Base-by-base conservation (phyloP, 2,888 invertebrate genomes). In the Pegoplata infirma region DNA sequence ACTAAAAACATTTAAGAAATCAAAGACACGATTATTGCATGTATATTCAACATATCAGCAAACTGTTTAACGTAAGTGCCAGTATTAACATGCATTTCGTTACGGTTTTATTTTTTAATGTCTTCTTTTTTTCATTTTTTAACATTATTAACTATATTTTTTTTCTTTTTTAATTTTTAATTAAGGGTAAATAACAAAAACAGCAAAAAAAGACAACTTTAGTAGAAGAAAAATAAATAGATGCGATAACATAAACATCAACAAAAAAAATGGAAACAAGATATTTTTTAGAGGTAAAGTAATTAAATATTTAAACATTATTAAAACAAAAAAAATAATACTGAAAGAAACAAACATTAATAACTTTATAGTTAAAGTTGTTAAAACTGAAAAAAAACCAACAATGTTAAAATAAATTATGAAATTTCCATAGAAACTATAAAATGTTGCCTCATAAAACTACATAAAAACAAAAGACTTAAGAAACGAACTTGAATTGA, bases 401-500 rank as follows among this genome's bases (percentile, higher is more conserved):
- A 40, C 36, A 40, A n/a, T 40, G 36, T 40, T 40, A 40, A 40
- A 40, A 12, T 1, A 36, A 36, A 36, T 36, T n/a, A 40, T 40
- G 36, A 47, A 46, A 19, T 56, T 32, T 68, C n/a, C 25, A 25
- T 32, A 19, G 14, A 19, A n/a, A 46, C 0, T 16, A 12, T 55
- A 67, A 23, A 55, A 8, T 46, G 28, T 2, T 7, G 55, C 14
- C 21, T 40, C 16, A 7, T 40, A 40, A 3, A 53, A 8, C 8
- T 3, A 23, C 3, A 32, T 12, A 67, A 53, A 73, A 68, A 64
- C 79, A 63, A 72, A 79, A 75, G 67, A 79, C 28, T 75, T 72
- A 68, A 67, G 63, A 66, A 72, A 72, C 75, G 67, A 75, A 79
- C 79, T 75, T 79, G 79, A 75, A 61, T 67, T 63, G 12, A n/a